phyloP scores from a whole-genome alignment of 2,113 vertebrate species.

The Pionites leucogaster region DNA sequence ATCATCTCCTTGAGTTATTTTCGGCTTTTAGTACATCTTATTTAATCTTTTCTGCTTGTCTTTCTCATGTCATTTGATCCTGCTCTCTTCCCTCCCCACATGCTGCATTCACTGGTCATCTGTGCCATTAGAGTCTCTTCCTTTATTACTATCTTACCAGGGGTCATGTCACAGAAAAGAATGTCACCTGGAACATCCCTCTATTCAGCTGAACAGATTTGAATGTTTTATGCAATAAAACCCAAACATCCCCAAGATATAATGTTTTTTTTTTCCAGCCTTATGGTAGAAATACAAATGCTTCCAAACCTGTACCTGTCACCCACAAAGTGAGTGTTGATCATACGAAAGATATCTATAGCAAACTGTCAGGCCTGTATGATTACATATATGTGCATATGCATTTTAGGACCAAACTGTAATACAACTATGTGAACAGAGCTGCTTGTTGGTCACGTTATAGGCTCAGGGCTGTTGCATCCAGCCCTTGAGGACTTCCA shows the following conservation, averaged over 20 bases:
- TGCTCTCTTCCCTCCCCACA: not conserved
- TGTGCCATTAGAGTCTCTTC: not conserved
- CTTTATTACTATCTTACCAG: not conserved
- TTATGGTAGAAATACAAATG: not conserved
- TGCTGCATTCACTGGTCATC: not conserved
- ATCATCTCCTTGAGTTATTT: not conserved
- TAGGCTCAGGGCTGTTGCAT: not conserved
- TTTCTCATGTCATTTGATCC: not conserved
- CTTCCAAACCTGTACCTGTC: not conserved
- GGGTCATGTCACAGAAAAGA: not conserved
- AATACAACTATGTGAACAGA: not conserved
- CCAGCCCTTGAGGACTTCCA: not conserved
- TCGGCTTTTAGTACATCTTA: not conserved
- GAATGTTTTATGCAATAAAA: not conserved
- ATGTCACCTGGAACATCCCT: not conserved
- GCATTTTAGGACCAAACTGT: not conserved
- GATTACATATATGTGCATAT: fast-evolving
- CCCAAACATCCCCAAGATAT: not conserved
- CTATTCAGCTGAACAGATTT: not conserved
- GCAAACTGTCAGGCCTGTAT: not conserved
- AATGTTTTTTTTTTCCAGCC: not conserved
- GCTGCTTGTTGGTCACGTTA: not conserved
- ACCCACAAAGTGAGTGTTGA: not conserved
- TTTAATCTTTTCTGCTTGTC: not conserved
- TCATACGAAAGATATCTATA: not conserved